A percentile compares a stretch with the other conserved stretches of the same genome.
phyloP scores from a whole-genome alignment of 2,113 vertebrate species.

The Pseudorasbora parva region DNA sequence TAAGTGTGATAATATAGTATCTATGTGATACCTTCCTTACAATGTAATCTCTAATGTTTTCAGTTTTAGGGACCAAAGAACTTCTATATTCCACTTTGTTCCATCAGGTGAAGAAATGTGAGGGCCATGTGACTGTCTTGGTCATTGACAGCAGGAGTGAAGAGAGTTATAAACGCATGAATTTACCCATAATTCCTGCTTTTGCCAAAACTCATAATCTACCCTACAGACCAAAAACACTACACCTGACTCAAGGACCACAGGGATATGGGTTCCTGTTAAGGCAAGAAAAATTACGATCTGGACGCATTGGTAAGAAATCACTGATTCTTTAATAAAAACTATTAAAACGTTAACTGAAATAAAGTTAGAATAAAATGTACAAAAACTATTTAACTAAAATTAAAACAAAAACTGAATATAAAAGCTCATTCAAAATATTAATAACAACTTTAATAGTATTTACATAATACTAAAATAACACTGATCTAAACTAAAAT shows the following conservation, averaged over 20 bases:
- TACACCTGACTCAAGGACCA: conserved; percentile 80
- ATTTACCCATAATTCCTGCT: conserved; percentile 77
- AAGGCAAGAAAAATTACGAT: conserved; percentile 80
- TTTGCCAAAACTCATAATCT: conserved; percentile 80
- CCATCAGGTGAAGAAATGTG: conserved; percentile 80
- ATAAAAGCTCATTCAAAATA: no score
- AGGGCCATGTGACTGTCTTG: conserved; percentile 80
- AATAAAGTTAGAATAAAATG: background rate
- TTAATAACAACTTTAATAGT: no score
- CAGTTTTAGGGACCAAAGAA: background rate
- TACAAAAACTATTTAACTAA: no score
- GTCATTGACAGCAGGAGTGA: conserved; percentile 83
- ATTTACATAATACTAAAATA: no score
- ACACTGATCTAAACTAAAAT: no score
- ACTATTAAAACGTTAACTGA: background rate
- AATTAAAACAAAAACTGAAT: no score
- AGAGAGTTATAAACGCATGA: conserved; percentile 75
- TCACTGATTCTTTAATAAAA: background rate
- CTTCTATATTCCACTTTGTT: conserved; percentile 7
- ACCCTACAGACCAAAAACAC: conserved; percentile 78
- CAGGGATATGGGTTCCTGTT: conserved; percentile 91
- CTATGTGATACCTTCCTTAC: background rate
- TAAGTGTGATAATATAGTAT: conserved; percentile 57
- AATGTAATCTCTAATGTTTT: background rate
- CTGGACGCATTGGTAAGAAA: conserved; percentile 72